Evolutionary conservation across 2,113 vertebrate genomes (phyloP).

Genomic region (Myotis yumanensis): DNA sequence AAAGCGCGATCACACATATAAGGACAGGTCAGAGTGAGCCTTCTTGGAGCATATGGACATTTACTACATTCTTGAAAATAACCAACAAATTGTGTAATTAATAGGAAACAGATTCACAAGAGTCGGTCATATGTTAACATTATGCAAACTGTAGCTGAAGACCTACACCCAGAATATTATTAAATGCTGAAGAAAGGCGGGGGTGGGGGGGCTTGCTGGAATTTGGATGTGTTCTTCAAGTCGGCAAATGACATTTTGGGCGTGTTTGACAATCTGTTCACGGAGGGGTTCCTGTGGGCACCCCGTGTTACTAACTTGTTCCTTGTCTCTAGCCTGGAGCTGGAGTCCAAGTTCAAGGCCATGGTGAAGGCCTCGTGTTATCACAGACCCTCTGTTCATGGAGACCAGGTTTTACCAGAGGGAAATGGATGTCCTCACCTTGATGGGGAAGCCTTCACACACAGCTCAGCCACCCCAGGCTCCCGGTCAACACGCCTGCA

Average conservation of each 20-base stretch:
- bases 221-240: slow-evolving; percentile 45
- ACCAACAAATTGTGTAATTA: slow-evolving; percentile 56
- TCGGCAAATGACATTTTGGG: background rate
- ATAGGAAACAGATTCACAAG: slow-evolving; percentile 68
- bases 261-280: background rate
- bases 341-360: background rate
- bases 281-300: background rate
- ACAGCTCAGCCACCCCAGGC: background rate
- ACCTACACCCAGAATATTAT: slow-evolving; percentile 56
- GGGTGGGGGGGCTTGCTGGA: background rate
- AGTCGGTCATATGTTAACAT: slow-evolving; percentile 55
- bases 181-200: background rate
- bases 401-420: background rate
- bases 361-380: background rate
- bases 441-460: background rate
- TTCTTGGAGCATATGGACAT: slow-evolving; percentile 64
- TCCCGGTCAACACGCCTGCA: background rate
- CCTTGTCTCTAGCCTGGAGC: background rate
- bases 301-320: background rate
- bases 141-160: slow-evolving; percentile 65
- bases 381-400: background rate
- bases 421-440: background rate
- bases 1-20: background rate
- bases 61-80: slow-evolving; percentile 57
- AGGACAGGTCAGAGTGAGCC: slow-evolving; percentile 25